Conservation (phyloP, 2,888 invertebrate species). For the Buathra laborator region DNA sequence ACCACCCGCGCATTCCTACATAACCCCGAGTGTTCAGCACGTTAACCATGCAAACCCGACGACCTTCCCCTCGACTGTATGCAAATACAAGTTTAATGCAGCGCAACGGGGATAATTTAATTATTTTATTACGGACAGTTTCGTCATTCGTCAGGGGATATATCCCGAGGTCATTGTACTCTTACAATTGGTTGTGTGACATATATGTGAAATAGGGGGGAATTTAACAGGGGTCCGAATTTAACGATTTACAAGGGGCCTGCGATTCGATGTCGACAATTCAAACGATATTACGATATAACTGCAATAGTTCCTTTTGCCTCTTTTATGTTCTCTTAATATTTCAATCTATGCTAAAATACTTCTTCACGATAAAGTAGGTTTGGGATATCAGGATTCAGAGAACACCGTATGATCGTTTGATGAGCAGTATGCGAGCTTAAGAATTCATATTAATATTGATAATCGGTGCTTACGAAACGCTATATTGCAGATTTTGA, state of each 20-base stretch:
- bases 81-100: neutral
- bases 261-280: conserved; percentile 12
- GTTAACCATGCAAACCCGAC: conserved; percentile 22
- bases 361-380: conserved; percentile 68
- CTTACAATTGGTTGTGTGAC: neutral
- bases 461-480: too few species aligned
- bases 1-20: conserved; percentile 20
- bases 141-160: neutral
- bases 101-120: neutral
- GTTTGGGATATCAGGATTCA: conserved; percentile 62
- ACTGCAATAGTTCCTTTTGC: conserved; percentile 59
- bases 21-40: neutral
- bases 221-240: neutral
- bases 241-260: conserved; percentile 1
- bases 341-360: conserved; percentile 69
- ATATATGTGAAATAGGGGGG: neutral
- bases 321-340: conserved; percentile 70
- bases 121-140: neutral
- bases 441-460: neutral
- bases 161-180: too few species aligned
- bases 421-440: neutral
- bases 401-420: conserved; percentile 11
- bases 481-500: too few species aligned
- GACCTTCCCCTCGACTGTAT: conserved; percentile 12
- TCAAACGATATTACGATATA: conserved; percentile 17